Percentiles rank a stretch among this genome's conserved stretches.
phyloP scores from a whole-genome alignment of 2,888 invertebrate genomes.

The Corbicula japonica region DNA sequence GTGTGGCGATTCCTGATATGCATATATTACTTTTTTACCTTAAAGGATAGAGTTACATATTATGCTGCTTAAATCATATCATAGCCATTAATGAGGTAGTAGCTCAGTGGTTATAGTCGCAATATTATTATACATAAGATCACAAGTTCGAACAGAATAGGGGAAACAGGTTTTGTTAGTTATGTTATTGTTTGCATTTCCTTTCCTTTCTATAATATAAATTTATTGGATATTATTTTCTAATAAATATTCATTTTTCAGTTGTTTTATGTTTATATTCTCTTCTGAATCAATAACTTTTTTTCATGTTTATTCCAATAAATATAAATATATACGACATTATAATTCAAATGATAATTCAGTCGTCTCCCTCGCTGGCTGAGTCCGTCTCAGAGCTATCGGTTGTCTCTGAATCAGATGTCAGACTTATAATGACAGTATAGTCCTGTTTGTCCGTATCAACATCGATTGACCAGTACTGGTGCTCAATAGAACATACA shows the following conservation, averaged over 20 bases:
- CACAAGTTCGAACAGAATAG: too few relatives aligned
- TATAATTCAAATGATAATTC: neutral
- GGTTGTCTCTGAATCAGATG: neutral
- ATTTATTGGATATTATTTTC: neutral
- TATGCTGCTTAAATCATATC: too few relatives aligned
- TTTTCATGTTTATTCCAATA: neutral
- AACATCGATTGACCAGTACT: neutral
- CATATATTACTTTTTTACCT: too few relatives aligned
- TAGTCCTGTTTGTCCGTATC: neutral
- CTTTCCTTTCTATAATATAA: neutral
- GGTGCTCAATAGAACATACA: neutral
- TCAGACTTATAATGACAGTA: neutral
- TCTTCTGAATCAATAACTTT: neutral
- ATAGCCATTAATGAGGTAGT: too few relatives aligned
- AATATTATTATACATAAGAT: too few relatives aligned
- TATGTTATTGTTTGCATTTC: neutral
- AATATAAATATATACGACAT: neutral
- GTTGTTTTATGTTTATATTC: neutral
- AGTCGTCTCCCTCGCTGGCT: neutral
- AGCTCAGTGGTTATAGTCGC: too few relatives aligned
- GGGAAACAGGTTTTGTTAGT: neutral
- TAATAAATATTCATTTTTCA: neutral
- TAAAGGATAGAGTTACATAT: too few relatives aligned
- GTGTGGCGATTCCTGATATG: too few relatives aligned
- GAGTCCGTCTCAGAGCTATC: slow-evolving; percentile 1